Percentiles rank a stretch among this genome's conserved stretches.
Evolutionary conservation across 1,140 invertebrate genomes (phyloP).

Genomic region (Drosophila teissieri): DNA sequence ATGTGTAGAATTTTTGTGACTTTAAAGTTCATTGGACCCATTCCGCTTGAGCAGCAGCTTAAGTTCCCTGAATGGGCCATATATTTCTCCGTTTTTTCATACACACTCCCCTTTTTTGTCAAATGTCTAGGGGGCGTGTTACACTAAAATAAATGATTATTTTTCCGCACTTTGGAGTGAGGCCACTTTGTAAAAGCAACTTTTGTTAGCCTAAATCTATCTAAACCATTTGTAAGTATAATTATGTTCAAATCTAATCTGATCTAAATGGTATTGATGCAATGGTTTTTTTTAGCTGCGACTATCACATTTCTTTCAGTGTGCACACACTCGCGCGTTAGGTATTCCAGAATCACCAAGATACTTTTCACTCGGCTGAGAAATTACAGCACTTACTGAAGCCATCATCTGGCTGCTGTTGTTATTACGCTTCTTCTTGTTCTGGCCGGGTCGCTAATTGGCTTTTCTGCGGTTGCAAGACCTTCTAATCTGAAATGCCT

Average conservation of each 20-base stretch:
- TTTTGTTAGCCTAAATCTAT: too few relatives aligned
- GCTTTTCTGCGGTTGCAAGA: slow-evolving; percentile 48
- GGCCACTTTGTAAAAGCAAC: too few relatives aligned
- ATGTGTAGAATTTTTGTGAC: slow-evolving; percentile 45
- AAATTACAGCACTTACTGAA: slow-evolving; percentile 36
- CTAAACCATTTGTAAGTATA: too few relatives aligned
- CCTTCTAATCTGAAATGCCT: slow-evolving; percentile 12
- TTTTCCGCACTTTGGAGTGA: too few relatives aligned
- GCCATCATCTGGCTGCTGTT: slow-evolving; percentile 17
- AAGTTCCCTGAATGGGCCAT: slow-evolving; percentile 35
- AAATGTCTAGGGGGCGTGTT: slow-evolving; percentile 56
- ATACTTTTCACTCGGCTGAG: slow-evolving; percentile 35
- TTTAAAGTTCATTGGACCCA: slow-evolving; percentile 75
- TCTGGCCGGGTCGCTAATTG: slow-evolving; percentile 48
- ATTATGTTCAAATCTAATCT: too few relatives aligned
- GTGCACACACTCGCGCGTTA: neutral
- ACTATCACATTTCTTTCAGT: neutral
- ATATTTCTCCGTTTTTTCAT: slow-evolving; percentile 23
- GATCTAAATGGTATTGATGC: too few relatives aligned
- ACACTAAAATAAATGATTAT: neutral
- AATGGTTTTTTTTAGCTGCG: too few relatives aligned
- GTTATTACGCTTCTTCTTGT: slow-evolving; percentile 30
- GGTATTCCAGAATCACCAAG: slow-evolving; percentile 31
- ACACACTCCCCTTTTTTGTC: slow-evolving; percentile 42
- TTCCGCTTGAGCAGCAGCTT: slow-evolving; percentile 47